phyloP scores from a whole-genome alignment of 1,140 invertebrate species.

The Atopsyche davidsoni region DNA sequence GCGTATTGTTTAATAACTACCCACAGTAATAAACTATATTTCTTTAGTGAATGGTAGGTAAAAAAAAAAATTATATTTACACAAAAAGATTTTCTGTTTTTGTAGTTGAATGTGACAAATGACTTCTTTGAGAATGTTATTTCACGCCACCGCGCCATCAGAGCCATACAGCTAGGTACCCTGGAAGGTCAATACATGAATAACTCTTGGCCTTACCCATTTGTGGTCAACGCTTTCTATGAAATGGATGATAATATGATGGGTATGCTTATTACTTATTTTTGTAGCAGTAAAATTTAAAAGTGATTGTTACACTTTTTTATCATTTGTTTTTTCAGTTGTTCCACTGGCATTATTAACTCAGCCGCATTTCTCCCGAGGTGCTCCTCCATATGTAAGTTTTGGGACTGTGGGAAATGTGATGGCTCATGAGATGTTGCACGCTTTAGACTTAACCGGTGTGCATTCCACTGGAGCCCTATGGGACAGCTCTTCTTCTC shows the following conservation, averaged over 20 bases:
- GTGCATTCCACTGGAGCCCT: slow-evolving; percentile 45
- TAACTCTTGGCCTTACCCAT: slow-evolving; percentile 45
- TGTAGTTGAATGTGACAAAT: slow-evolving; percentile 23
- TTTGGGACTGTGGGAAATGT: slow-evolving; percentile 49
- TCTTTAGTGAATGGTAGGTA: background rate
- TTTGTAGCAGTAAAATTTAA: background rate
- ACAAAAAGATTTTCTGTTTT: background rate
- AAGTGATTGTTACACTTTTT: background rate
- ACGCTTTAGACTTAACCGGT: slow-evolving; percentile 48
- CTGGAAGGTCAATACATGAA: slow-evolving; percentile 11
- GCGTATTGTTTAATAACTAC: slow-evolving; percentile 3
- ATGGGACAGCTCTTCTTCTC: slow-evolving; percentile 56
- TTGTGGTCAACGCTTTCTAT: slow-evolving; percentile 55
- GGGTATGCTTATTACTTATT: slow-evolving; percentile 43
- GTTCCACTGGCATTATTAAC: slow-evolving; percentile 63
- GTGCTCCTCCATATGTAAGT: slow-evolving; percentile 43
- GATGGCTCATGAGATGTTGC: slow-evolving; percentile 49
- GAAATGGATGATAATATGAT: slow-evolving; percentile 57
- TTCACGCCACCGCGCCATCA: slow-evolving; percentile 10
- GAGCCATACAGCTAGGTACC: slow-evolving; percentile 10
- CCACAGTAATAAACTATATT: background rate
- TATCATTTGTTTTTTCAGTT: slow-evolving; percentile 33
- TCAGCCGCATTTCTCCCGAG: slow-evolving; percentile 51
- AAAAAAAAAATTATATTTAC: background rate
- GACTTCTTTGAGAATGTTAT: slow-evolving; percentile 28